phyloP scores from a whole-genome alignment of 2,797 vertebrate genomes.

The Sandelia bainsii region DNA sequence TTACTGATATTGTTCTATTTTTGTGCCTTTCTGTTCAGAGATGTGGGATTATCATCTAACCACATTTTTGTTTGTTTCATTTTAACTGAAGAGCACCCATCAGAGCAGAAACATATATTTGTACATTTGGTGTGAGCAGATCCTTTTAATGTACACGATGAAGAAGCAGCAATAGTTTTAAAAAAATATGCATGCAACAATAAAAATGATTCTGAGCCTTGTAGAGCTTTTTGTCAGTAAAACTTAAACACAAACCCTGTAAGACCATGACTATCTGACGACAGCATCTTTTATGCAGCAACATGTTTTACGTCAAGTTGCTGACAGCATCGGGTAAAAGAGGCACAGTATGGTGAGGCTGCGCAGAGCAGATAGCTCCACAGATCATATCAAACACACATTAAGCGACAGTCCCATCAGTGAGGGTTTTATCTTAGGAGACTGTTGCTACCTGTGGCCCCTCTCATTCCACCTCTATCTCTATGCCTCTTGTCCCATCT shows the following conservation, averaged over 20 bases:
- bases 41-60: too few species aligned
- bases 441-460: conserved; percentile 14
- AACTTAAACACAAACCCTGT: conserved; percentile 18
- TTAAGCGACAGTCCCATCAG: conserved; percentile 14
- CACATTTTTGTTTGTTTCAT: not conserved
- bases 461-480: conserved; percentile 9
- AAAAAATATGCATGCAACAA: not conserved
- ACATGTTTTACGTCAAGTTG: conserved; percentile 10
- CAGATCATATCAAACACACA: conserved; percentile 46
- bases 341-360: not conserved
- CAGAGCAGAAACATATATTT: too few species aligned
- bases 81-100: not conserved
- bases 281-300: conserved; percentile 49
- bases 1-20: too few species aligned
- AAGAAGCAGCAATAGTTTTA: not conserved
- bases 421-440: conserved; percentile 27
- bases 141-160: too few species aligned
- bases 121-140: not conserved
- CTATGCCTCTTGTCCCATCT: conserved; percentile 3
- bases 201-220: conserved; percentile 38
- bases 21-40: not conserved
- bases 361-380: conserved; percentile 33
- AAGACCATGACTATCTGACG: conserved; percentile 22
- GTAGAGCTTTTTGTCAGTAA: conserved; percentile 14
- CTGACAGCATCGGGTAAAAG: conserved; percentile 29